Evolutionary conservation across 2,888 invertebrate species (phyloP).

Genomic region (Latrodectus hesperus): DNA sequence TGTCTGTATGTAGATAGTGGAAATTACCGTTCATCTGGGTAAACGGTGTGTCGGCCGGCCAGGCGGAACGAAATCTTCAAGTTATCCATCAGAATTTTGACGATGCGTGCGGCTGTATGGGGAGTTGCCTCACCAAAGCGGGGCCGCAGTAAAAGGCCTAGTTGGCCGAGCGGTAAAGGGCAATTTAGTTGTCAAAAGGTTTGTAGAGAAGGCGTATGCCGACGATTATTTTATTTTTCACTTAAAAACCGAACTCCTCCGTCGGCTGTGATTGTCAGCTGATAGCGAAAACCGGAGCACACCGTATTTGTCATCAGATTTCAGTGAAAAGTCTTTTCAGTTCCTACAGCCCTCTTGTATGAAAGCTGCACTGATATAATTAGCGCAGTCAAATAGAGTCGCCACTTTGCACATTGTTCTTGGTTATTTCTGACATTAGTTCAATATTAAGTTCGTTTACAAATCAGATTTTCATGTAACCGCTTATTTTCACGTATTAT

Average conservation of each 20-base stretch:
- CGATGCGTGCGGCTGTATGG: conserved; percentile 42
- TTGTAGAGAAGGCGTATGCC: conserved; percentile 21
- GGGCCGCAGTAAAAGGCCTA: background rate
- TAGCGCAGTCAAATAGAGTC: too few species aligned
- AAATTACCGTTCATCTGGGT: conserved; percentile 66
- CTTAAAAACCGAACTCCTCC: conserved; percentile 2
- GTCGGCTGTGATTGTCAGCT: background rate
- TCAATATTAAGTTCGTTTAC: too few species aligned
- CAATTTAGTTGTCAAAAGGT: conserved; percentile 61
- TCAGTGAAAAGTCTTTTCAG: background rate
- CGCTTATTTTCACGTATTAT: too few species aligned
- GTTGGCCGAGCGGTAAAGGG: background rate
- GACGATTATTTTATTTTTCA: conserved; percentile 5
- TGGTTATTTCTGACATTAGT: too few species aligned
- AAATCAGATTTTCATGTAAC: too few species aligned
- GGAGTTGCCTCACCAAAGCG: background rate
- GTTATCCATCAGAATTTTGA: conserved; percentile 62
- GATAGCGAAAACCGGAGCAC: background rate
- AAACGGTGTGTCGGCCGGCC: conserved; percentile 60
- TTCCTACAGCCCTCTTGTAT: too few species aligned
- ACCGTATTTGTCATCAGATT: background rate
- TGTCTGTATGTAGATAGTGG: conserved; percentile 55
- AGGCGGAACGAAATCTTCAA: conserved; percentile 55
- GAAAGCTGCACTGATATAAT: too few species aligned
- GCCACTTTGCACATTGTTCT: too few species aligned